A percentile compares a stretch with the other conserved stretches of the same genome.
These are phyloP conservation scores for Heliconius congener DNA, from an alignment of 1,140 invertebrate species.

Conservation along the genomic window DNA sequence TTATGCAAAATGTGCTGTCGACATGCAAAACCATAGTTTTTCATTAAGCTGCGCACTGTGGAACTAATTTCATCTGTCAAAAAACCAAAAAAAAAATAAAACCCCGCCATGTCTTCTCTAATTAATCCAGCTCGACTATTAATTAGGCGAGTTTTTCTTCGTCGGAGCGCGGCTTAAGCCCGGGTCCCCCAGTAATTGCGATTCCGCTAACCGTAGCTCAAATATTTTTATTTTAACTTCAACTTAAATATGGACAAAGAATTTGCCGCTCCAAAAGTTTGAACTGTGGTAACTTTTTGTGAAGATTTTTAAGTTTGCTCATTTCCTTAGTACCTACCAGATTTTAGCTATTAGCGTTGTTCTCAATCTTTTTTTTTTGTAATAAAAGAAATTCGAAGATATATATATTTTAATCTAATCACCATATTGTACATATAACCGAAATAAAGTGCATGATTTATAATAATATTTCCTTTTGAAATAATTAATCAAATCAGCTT, in stretches of 20 bases:
- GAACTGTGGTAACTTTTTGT: conserved; percentile 16
- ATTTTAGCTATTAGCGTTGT: conserved; percentile 17
- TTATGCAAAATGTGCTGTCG: neutral
- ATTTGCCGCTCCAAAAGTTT: conserved; percentile 33
- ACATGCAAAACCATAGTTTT: conserved; percentile 4
- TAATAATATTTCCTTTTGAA: no score
- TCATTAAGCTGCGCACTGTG: neutral
- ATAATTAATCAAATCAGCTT: no score
- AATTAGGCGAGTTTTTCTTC: conserved; percentile 72
- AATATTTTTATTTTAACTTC: conserved; percentile 38
- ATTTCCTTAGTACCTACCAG: conserved; percentile 19
- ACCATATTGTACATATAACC: neutral
- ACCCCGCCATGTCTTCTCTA: conserved; percentile 56
- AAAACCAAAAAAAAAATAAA: conserved; percentile 29
- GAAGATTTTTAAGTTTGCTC: conserved; percentile 20
- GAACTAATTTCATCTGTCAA: conserved; percentile 26
- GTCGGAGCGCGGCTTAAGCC: conserved; percentile 57
- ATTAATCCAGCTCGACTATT: conserved; percentile 71
- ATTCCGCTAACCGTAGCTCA: conserved; percentile 41
- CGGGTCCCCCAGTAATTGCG: conserved; percentile 56
- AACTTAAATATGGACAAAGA: conserved; percentile 34
- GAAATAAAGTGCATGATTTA: neutral
- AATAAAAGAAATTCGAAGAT: neutral
- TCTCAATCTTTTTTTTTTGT: neutral
- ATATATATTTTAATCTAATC: neutral